Percentiles rank a stretch among this genome's conserved stretches.
Evolutionary conservation across 2,113 vertebrate genomes (phyloP).

Genomic region (Elaphurus davidianus): DNA sequence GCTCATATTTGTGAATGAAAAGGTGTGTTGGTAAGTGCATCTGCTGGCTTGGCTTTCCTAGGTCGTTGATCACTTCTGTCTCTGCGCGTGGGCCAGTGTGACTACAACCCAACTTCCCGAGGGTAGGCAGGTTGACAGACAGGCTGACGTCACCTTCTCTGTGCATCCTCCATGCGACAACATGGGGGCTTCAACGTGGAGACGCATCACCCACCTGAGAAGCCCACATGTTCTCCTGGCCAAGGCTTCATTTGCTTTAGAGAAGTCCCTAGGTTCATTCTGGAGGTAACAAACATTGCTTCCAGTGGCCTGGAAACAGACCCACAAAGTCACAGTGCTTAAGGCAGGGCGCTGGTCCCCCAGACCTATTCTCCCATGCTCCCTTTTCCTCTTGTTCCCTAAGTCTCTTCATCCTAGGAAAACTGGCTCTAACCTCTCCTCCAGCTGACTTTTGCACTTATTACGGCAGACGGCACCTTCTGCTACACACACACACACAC

Average conservation of each 20-base stretch:
- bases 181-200: background rate
- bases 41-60: background rate
- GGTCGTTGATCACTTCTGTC: background rate
- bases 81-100: background rate
- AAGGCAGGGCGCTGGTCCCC: fast-evolving
- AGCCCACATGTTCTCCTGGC: background rate
- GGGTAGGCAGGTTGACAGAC: background rate
- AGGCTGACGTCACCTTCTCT: too few relatives aligned
- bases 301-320: background rate
- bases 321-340: background rate
- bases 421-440: background rate
- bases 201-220: fast-evolving
- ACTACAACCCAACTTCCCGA: background rate
- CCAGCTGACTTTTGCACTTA: background rate
- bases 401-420: background rate
- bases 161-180: fast-evolving
- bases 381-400: background rate
- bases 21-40: background rate
- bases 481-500: background rate
- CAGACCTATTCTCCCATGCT: fast-evolving
- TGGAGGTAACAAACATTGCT: background rate
- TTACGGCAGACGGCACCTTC: background rate
- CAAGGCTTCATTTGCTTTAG: background rate
- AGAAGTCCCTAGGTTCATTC: background rate
- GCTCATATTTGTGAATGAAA: background rate